Conservation (phyloP, 2,797 vertebrate genomes). For the Silurus aristotelis region DNA sequence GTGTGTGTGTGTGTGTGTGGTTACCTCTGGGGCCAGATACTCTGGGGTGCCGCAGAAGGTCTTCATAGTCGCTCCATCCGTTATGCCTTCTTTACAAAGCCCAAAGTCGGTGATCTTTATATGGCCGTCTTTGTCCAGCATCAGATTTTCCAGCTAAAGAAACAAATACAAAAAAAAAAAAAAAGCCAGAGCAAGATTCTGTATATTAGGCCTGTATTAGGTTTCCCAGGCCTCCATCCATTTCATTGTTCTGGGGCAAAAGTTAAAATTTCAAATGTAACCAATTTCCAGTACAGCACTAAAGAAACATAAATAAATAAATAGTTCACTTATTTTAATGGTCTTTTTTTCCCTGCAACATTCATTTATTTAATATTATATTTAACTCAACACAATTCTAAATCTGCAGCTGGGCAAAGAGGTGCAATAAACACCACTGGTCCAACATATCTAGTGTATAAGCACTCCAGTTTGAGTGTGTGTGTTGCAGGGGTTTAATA, state of each 20-base stretch:
- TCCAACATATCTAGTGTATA: constrained; percentile 7
- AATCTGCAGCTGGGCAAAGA: background rate
- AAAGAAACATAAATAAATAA: background rate
- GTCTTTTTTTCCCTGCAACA: background rate
- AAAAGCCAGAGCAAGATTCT: background rate
- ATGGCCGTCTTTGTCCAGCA: constrained; percentile 98
- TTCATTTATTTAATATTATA: background rate
- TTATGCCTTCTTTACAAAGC: constrained; percentile 97
- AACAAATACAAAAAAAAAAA: constrained; percentile 18
- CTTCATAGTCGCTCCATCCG: constrained; percentile 96
- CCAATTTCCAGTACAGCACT: background rate
- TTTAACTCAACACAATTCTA: background rate
- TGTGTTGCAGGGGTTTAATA: constrained; percentile 58
- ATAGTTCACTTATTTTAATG: background rate
- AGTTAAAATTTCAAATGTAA: background rate
- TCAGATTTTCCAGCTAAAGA: constrained; percentile 92
- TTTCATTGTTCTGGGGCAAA: background rate
- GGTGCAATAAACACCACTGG: constrained; percentile 25
- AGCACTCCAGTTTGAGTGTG: constrained; percentile 26
- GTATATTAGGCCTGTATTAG: background rate
- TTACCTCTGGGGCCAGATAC: constrained; percentile 95
- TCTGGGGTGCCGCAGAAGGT: constrained; percentile 97
- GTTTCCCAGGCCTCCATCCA: no score
- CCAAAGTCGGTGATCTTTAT: constrained; percentile 98
- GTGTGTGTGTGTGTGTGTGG: background rate